Evolutionary conservation across 1,140 invertebrate genomes (phyloP).

Genomic region (Tetranychus cinnabarinus): DNA sequence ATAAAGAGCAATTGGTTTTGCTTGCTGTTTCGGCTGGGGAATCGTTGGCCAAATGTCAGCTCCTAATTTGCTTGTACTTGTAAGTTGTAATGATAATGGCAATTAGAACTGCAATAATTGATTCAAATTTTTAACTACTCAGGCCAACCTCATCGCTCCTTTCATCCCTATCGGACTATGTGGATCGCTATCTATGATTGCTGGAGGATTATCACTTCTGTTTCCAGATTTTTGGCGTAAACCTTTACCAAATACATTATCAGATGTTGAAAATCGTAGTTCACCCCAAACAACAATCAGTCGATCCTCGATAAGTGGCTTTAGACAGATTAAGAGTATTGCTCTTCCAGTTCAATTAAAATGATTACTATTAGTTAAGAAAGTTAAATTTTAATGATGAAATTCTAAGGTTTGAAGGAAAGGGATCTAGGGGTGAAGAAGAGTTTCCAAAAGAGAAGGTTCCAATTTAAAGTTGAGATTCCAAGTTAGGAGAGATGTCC

Average conservation of each 20-base stretch:
- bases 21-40: constrained; percentile 10
- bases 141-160: constrained; percentile 5
- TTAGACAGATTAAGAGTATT: no score
- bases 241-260: constrained; percentile 11
- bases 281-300: no score
- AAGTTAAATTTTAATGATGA: no score
- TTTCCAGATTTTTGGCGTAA: constrained; percentile 6
- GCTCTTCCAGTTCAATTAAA: no score
- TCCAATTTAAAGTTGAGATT: no score
- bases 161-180: constrained; percentile 7
- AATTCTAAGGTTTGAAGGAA: no score
- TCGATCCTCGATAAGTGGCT: no score
- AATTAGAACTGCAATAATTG: neutral
- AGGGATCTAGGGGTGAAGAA: no score
- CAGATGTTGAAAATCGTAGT: constrained; percentile 6
- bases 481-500: no score
- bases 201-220: constrained; percentile 8
- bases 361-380: no score
- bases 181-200: constrained; percentile 11
- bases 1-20: constrained; percentile 11
- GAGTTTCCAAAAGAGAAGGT: no score
- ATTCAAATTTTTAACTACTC: neutral
- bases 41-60: constrained; percentile 6
- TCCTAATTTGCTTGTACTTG: constrained; percentile 9
- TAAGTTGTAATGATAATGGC: neutral